Conservation (phyloP, 1,140 invertebrate species). For the Bombus sibiricus region DNA sequence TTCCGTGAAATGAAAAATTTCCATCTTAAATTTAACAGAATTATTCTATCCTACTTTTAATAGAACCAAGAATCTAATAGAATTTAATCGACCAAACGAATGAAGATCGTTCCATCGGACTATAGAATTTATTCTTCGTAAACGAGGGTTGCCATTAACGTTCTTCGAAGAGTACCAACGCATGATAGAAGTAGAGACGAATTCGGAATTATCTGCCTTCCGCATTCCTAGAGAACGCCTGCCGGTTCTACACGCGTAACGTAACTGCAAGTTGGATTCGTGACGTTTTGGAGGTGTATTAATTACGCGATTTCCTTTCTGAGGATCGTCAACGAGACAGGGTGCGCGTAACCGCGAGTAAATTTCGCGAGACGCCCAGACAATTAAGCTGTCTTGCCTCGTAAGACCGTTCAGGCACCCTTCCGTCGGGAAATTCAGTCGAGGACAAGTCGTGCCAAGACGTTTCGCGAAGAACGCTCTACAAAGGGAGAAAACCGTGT, state of each 20-base stretch:
- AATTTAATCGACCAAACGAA: background rate
- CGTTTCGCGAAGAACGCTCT: background rate
- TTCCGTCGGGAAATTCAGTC: background rate
- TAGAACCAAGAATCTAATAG: too few relatives aligned
- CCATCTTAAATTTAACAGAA: too few relatives aligned
- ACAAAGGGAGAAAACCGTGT: background rate
- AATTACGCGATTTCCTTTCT: constrained; percentile 53
- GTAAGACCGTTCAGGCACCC: constrained; percentile 22
- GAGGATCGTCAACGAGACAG: constrained; percentile 6
- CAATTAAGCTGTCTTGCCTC: constrained; percentile 58
- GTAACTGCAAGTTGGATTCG: constrained; percentile 7
- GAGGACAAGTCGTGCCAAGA: background rate
- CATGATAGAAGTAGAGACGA: background rate
- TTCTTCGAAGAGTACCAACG: background rate
- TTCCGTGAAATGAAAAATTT: too few relatives aligned
- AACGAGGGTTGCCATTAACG: background rate
- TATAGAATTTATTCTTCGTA: too few relatives aligned
- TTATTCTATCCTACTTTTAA: too few relatives aligned
- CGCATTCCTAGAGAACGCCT: constrained; percentile 23
- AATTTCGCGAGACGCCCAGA: constrained; percentile 60
- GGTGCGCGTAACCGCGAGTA: constrained; percentile 48
- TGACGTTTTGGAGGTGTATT: constrained; percentile 55
- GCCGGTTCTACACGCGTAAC: background rate
- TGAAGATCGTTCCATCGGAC: background rate
- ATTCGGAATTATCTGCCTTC: constrained; percentile 19